Base-by-base conservation (phyloP, 2,888 invertebrate species). In the Nymphalis polychloros region DNA sequence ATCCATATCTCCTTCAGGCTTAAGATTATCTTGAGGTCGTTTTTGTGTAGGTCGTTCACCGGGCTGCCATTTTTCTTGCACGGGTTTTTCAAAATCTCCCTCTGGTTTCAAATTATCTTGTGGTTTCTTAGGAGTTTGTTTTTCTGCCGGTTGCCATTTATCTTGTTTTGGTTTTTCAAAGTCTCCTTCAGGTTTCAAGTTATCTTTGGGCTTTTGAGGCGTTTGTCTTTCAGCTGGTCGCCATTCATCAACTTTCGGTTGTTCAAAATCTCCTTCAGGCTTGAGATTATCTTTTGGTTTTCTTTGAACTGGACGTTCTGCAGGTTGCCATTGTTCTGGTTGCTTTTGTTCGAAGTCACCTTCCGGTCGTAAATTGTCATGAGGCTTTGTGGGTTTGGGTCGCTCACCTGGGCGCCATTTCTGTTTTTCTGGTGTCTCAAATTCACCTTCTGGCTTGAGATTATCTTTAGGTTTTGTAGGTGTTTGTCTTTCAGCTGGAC, bases 1-100 rank as follows among this genome's bases (percentile, higher is more conserved):
- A 79, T 82, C 93, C 93, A 87, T 94, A 80, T 93, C 89, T 31
- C 94, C 94, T 83, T 94, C 95, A 2, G 94, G 94, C 75, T 90
- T 92, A 0, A 95, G 75, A 74, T 94, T 94, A 0, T 94, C 94
- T 75, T 86, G 81, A 16, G 88, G 92, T 72, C 84, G 86, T 67
- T 78, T 88, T 13, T 88, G 88, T 3, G 81, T 81, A 6, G 82
- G 86, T 53, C 93, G 80, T 73, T 93, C 93, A 48, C 86, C 88
- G 2, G 89, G 89, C 1, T 77, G 85, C 81, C 85, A 87, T 69
- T 86, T 79, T 0, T 83, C 84, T 20, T 81, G 77, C 61, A 81
- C 81, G 0, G 85, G 88, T 6, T 72, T 70, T 70, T 86, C 84
- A 76, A 93, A 93, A 0, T 93, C 92, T 4, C 94, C 94, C 75